A percentile compares a stretch with the other conserved stretches of the same genome.
phyloP scores from a whole-genome alignment of 2,797 vertebrate genomes.

The Benthosema pterotum region DNA sequence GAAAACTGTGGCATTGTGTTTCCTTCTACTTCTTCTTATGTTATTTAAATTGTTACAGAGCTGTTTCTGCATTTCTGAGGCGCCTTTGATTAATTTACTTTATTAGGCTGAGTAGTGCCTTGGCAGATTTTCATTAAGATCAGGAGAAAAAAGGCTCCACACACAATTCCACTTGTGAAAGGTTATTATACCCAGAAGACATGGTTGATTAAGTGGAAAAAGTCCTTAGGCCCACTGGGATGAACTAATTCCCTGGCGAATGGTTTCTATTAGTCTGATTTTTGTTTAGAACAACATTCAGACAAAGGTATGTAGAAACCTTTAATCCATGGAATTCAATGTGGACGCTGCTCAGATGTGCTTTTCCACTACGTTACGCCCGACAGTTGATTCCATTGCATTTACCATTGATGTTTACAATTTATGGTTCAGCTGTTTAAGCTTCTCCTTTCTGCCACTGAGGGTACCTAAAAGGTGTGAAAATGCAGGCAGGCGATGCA shows the following conservation, averaged over 20 bases:
- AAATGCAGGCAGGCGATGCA: constrained; percentile 41
- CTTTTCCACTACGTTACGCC: constrained; percentile 22
- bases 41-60: constrained; percentile 45
- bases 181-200: constrained; percentile 67
- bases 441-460: constrained; percentile 29
- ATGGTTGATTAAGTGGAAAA: constrained; percentile 57
- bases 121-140: constrained; percentile 83
- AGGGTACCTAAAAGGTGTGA: constrained; percentile 36
- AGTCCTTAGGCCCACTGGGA: constrained; percentile 17
- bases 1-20: constrained; percentile 15
- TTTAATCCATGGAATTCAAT: constrained; percentile 42
- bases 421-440: constrained; percentile 32
- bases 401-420: constrained; percentile 42
- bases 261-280: constrained; percentile 27
- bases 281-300: constrained; percentile 36
- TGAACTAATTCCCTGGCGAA: constrained; percentile 31
- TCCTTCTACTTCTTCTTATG: background rate
- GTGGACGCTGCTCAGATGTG: constrained; percentile 4
- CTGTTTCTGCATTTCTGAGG: constrained; percentile 50
- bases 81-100: constrained; percentile 75
- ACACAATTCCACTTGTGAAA: constrained; percentile 63
- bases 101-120: constrained; percentile 67
- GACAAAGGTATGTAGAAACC: constrained; percentile 22
- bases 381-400: constrained; percentile 39
- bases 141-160: constrained; percentile 68